Conservation (phyloP, 2,888 invertebrate species). For the Venustoraphidia nigricollis region DNA sequence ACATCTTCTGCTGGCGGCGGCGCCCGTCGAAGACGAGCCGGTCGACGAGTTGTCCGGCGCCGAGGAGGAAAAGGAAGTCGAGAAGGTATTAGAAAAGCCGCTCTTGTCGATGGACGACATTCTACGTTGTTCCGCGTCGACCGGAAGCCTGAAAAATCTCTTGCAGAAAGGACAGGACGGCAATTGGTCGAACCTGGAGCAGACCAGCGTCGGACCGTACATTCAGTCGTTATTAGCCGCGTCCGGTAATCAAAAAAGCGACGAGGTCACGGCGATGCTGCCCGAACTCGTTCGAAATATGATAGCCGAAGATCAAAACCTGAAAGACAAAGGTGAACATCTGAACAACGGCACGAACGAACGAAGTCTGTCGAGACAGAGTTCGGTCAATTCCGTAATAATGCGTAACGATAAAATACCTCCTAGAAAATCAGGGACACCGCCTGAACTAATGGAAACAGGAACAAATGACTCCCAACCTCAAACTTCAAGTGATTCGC, state of each 20-base stretch:
- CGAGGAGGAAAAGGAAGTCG: slow-evolving; percentile 43
- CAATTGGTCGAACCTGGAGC: slow-evolving; percentile 30
- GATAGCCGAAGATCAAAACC: slow-evolving; percentile 36
- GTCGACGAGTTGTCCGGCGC: slow-evolving; percentile 40
- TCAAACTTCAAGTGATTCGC: slow-evolving; percentile 33
- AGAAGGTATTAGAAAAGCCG: slow-evolving; percentile 38
- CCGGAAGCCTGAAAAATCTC: slow-evolving; percentile 29
- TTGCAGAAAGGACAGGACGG: slow-evolving; percentile 30
- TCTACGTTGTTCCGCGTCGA: slow-evolving; percentile 35
- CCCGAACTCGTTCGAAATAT: slow-evolving; percentile 40
- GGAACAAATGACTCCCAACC: slow-evolving; percentile 32
- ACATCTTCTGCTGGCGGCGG: slow-evolving; percentile 29
- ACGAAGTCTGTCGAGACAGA: slow-evolving; percentile 20
- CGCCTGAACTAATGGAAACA: slow-evolving; percentile 17
- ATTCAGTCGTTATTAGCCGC: slow-evolving; percentile 33
- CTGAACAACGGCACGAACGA: slow-evolving; percentile 16
- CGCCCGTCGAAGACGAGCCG: slow-evolving; percentile 30
- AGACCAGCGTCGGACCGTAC: slow-evolving; percentile 32
- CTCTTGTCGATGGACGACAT: slow-evolving; percentile 42
- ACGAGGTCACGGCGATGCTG: slow-evolving; percentile 24
- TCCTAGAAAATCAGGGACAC: slow-evolving; percentile 28
- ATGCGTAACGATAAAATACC: slow-evolving; percentile 18
- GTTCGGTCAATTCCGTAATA: slow-evolving; percentile 27
- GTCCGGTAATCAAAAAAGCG: slow-evolving; percentile 22
- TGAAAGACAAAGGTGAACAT: slow-evolving; percentile 17